These are phyloP conservation scores for Crossaster papposus DNA, from an alignment of 53 echinoderm and acorn worm genomes.

Conservation along the genomic window DNA sequence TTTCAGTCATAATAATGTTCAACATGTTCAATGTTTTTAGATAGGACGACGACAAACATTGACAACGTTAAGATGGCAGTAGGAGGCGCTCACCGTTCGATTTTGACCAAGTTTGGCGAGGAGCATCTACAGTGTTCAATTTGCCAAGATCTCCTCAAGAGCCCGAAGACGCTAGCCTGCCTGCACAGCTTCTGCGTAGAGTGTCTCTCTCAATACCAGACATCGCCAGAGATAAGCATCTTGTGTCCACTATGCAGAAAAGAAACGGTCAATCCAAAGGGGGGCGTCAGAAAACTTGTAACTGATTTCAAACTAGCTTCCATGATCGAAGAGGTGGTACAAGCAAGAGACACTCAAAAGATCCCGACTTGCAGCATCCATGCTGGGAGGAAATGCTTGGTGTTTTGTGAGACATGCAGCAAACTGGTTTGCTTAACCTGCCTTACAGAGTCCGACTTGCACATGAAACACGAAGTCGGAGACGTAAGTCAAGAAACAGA, in stretches of 20 bases:
- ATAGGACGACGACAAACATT: no score
- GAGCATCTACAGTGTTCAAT: slow-evolving; percentile 41
- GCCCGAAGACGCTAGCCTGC: slow-evolving; percentile 37
- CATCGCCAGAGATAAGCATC: neutral
- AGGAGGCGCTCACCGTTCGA: neutral
- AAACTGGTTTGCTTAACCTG: neutral
- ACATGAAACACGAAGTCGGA: neutral
- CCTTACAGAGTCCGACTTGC: neutral
- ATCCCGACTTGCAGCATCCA: neutral
- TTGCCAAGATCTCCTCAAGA: slow-evolving; percentile 18
- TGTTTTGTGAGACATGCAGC: slow-evolving; percentile 2
- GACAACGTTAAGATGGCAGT: neutral
- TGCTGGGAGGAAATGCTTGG: neutral
- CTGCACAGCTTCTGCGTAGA: slow-evolving; percentile 45
- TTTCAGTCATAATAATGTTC: no score
- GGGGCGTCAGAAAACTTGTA: neutral
- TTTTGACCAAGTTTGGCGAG: slow-evolving; percentile 15
- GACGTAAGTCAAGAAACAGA: neutral
- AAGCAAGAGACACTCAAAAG: neutral
- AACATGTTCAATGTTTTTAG: no score
- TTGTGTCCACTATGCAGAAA: slow-evolving; percentile 24
- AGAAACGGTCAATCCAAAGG: neutral
- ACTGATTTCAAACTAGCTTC: neutral
- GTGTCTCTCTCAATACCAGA: slow-evolving; percentile 18
- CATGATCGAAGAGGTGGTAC: neutral